Conservation (phyloP, 2,888 invertebrate species). For the Drosophila gaucha region DNA sequence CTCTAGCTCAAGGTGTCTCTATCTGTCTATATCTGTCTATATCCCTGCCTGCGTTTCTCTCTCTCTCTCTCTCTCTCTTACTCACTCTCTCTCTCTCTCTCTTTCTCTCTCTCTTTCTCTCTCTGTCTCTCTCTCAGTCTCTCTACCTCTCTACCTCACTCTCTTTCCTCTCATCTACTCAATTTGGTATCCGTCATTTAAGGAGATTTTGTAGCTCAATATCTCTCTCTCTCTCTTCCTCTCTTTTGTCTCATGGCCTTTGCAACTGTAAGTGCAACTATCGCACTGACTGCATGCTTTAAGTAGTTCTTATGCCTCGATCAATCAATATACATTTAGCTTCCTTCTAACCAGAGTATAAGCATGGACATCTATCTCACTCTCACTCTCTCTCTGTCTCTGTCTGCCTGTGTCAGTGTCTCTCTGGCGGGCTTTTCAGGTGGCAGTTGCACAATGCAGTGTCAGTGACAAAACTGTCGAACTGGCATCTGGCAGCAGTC, state of each 20-base stretch:
- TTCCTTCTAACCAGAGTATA: neutral
- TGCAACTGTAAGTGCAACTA: neutral
- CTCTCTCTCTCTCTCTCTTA: no score
- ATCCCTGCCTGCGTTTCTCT: no score
- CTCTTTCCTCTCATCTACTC: neutral
- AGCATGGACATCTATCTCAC: neutral
- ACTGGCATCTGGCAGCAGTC: slow-evolving; percentile 22
- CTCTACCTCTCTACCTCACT: neutral
- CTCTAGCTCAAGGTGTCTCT: neutral
- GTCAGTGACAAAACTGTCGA: slow-evolving; percentile 20
- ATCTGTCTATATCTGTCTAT: no score
- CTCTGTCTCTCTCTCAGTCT: neutral
- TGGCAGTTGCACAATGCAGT: slow-evolving; percentile 19
- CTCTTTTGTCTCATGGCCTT: neutral
- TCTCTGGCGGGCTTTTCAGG: neutral
- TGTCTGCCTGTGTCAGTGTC: no score
- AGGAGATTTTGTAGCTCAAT: no score
- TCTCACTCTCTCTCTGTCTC: neutral
- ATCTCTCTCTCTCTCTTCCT: no score
- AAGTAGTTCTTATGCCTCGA: neutral
- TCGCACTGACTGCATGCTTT: neutral
- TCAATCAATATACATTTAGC: slow-evolving; percentile 1
- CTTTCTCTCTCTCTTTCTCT: neutral
- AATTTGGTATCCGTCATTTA: no score
- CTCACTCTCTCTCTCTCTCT: neutral